These are phyloP conservation scores for Paramuricea clavata DNA, from an alignment of 92 coral and sea anemone genomes.

Conservation along the genomic window DNA sequence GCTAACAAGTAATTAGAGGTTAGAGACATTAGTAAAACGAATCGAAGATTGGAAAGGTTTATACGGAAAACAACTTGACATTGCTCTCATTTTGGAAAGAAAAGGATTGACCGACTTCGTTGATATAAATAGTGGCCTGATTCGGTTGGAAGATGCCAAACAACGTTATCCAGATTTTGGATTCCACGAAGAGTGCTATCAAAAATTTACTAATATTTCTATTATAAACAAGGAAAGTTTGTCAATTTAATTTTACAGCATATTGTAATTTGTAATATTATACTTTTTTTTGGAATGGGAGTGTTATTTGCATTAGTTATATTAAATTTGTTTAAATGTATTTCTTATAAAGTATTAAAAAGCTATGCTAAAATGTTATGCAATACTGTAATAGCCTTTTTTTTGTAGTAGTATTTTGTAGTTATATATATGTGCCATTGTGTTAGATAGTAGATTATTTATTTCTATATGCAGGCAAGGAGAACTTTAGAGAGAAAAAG, in stretches of 20 bases:
- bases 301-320: too few species aligned
- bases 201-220: slow-evolving; percentile 21
- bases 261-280: not conserved
- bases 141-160: slow-evolving; percentile 20
- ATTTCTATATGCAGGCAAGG: slow-evolving; percentile 26
- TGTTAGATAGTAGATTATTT: not conserved
- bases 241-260: not conserved
- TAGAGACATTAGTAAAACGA: not conserved
- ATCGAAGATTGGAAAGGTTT: slow-evolving; percentile 16
- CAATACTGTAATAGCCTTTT: too few species aligned
- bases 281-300: too few species aligned
- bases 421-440: not conserved
- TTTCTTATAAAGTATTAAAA: too few species aligned
- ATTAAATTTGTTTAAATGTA: too few species aligned
- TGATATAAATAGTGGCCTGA: not conserved
- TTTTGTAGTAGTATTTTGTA: not conserved
- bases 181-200: slow-evolving; percentile 5
- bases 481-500: slow-evolving; percentile 28
- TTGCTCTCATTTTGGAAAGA: not conserved
- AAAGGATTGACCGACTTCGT: not conserved
- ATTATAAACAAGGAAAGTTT: slow-evolving; percentile 17
- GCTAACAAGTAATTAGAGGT: slow-evolving; percentile 17
- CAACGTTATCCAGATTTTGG: slow-evolving; percentile 9
- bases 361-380: too few species aligned
- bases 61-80: slow-evolving; percentile 23